A percentile compares a stretch with the other conserved stretches of the same genome.
Conservation (phyloP, 37 sponge, comb jelly and placozoan species). For the Lycopodina hypogea region DNA sequence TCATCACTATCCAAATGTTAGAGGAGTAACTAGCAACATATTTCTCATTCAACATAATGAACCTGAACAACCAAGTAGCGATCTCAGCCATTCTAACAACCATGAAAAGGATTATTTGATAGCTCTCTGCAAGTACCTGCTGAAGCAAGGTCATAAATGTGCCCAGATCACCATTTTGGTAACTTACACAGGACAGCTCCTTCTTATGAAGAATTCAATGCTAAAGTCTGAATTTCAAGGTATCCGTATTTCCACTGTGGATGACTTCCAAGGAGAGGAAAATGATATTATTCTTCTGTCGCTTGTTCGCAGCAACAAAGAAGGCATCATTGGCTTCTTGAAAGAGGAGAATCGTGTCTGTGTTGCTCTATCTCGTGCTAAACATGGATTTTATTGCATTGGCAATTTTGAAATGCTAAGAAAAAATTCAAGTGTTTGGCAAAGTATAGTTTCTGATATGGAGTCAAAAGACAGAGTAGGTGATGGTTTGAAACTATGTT, state of each 20-base stretch:
- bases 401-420: slow-evolving; percentile 81
- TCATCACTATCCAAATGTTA: slow-evolving; percentile 38
- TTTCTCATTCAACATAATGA: slow-evolving; percentile 58
- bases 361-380: slow-evolving; percentile 94
- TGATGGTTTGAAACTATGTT: slow-evolving; percentile 51
- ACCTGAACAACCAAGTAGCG: slow-evolving; percentile 35
- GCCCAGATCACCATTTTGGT: slow-evolving; percentile 81
- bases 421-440: slow-evolving; percentile 57
- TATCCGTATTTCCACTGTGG: slow-evolving; percentile 68
- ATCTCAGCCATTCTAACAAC: slow-evolving; percentile 73
- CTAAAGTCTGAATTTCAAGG: slow-evolving; percentile 51
- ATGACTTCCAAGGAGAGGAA: slow-evolving; percentile 97
- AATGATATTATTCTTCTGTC: slow-evolving; percentile 90
- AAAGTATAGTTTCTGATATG: slow-evolving; percentile 46
- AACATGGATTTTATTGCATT: slow-evolving; percentile 85
- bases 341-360: slow-evolving; percentile 85
- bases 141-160: slow-evolving; percentile 63
- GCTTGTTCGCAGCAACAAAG: slow-evolving; percentile 73
- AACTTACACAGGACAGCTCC: slow-evolving; percentile 82
- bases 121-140: slow-evolving; percentile 62
- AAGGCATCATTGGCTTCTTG: slow-evolving; percentile 75
- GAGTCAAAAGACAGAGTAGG: slow-evolving; percentile 37
- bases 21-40: slow-evolving; percentile 62
- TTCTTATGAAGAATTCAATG: slow-evolving; percentile 44
- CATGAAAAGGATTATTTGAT: slow-evolving; percentile 76